A percentile compares a stretch with the other conserved stretches of the same genome.
Evolutionary conservation across 2,888 invertebrate genomes (phyloP).

Genomic region (Apomyelois bistriatella): DNA sequence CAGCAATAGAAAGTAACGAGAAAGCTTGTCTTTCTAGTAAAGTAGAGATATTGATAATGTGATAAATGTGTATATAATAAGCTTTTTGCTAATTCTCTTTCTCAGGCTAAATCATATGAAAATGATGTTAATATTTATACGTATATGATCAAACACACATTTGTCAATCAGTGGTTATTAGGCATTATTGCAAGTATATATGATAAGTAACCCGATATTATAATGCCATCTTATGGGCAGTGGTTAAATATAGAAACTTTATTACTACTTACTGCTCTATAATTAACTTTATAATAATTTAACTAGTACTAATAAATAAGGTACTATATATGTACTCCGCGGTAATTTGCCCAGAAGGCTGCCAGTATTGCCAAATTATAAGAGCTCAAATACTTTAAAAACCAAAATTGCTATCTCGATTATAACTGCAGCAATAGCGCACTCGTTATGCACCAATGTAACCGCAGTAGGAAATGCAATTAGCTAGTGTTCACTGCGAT

Average conservation of each 20-base stretch:
- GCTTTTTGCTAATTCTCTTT: background rate
- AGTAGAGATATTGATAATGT: background rate
- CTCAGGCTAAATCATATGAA: background rate
- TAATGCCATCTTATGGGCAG: background rate
- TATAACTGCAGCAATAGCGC: constrained; percentile 28
- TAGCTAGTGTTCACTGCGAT: constrained; percentile 62
- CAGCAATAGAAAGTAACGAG: background rate
- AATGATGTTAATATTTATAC: too few relatives aligned
- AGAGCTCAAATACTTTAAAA: background rate
- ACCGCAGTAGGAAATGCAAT: constrained; percentile 76
- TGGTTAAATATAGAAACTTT: background rate
- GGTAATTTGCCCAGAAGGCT: too few relatives aligned
- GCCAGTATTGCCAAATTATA: too few relatives aligned
- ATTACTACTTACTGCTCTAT: background rate
- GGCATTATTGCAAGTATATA: too few relatives aligned
- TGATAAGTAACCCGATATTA: too few relatives aligned
- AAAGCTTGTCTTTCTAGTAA: background rate
- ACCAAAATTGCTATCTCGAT: background rate
- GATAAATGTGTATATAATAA: background rate
- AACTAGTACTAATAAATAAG: too few relatives aligned
- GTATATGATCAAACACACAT: too few relatives aligned
- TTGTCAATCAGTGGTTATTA: too few relatives aligned
- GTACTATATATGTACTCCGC: too few relatives aligned
- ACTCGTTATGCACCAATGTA: constrained; percentile 50
- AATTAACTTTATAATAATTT: too few relatives aligned